These are phyloP conservation scores for Synergus japonicus DNA, from an alignment of 2,888 invertebrate genomes.

Conservation along the genomic window DNA sequence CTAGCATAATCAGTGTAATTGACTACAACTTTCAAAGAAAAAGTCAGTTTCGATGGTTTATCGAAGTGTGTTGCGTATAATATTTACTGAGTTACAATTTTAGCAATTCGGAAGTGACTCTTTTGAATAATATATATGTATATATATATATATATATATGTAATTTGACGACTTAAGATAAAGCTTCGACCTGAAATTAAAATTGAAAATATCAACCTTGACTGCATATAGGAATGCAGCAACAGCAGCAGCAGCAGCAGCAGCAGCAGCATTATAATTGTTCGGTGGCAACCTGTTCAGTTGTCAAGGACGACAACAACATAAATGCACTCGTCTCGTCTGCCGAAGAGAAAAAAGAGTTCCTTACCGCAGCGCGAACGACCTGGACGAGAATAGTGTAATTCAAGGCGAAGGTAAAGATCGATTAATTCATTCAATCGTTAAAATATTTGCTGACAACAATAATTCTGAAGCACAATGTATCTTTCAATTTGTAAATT, in stretches of 20 bases:
- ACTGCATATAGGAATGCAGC: constrained; percentile 49
- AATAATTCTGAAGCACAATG: not conserved
- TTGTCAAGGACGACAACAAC: constrained; percentile 68
- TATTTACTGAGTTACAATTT: no score
- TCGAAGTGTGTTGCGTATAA: no score
- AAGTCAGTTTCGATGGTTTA: not conserved
- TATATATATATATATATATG: not conserved
- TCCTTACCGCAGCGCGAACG: constrained; percentile 1
- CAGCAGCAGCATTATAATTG: not conserved
- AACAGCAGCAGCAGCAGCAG: no score
- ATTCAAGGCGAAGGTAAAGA: constrained; percentile 3
- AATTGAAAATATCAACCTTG: not conserved
- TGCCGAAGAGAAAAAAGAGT: constrained; percentile 50
- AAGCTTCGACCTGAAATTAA: not conserved
- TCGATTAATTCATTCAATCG: not conserved
- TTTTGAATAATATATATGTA: no score
- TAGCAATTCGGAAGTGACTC: no score
- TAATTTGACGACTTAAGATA: not conserved
- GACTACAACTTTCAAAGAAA: not conserved
- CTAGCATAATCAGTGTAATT: not conserved
- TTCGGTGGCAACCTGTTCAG: constrained; percentile 49
- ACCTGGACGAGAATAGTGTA: not conserved
- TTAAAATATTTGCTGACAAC: not conserved
- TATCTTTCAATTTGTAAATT: not conserved
- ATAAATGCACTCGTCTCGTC: constrained; percentile 64